Percentiles rank a stretch among this genome's conserved stretches.
These are phyloP conservation scores for Drosophila murphyi DNA, from an alignment of 1,140 invertebrate genomes.

Conservation along the genomic window DNA sequence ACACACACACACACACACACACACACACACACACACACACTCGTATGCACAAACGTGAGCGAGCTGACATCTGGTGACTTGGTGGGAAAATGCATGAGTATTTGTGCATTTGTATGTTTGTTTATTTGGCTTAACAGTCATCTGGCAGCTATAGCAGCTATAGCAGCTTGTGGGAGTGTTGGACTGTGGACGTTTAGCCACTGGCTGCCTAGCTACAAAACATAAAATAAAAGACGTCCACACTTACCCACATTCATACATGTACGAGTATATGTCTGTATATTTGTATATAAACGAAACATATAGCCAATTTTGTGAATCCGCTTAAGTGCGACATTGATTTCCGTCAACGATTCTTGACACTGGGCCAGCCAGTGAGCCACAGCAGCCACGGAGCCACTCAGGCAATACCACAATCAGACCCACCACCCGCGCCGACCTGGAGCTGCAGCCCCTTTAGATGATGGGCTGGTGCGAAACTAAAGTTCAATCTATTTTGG, in stretches of 20 bases:
- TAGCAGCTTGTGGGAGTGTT: conserved; percentile 20
- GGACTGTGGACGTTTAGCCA: conserved; percentile 42
- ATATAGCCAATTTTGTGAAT: conserved; percentile 80
- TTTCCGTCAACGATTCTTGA: conserved; percentile 74
- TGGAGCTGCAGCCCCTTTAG: neutral
- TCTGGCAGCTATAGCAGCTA: conserved; percentile 30
- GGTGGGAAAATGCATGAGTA: conserved; percentile 12
- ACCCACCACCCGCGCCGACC: neutral
- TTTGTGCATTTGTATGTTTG: conserved; percentile 55
- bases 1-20: conserved; percentile 14
- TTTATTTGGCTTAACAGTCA: conserved; percentile 77
- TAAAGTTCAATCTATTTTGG: conserved; percentile 49
- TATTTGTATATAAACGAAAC: conserved; percentile 48
- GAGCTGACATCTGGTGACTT: conserved; percentile 52
- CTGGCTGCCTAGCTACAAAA: conserved; percentile 28
- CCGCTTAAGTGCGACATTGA: conserved; percentile 82
- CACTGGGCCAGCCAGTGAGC: conserved; percentile 53
- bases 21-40: neutral
- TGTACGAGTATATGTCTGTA: neutral
- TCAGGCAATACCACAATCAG: neutral
- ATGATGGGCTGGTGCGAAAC: conserved; percentile 29
- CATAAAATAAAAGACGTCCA: conserved; percentile 22
- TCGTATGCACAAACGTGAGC: neutral
- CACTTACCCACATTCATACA: neutral
- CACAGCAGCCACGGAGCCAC: neutral